Percentiles rank a stretch among this genome's conserved stretches.
phyloP scores from a whole-genome alignment of 2,113 vertebrate species.

The Hymenochirus boettgeri region DNA sequence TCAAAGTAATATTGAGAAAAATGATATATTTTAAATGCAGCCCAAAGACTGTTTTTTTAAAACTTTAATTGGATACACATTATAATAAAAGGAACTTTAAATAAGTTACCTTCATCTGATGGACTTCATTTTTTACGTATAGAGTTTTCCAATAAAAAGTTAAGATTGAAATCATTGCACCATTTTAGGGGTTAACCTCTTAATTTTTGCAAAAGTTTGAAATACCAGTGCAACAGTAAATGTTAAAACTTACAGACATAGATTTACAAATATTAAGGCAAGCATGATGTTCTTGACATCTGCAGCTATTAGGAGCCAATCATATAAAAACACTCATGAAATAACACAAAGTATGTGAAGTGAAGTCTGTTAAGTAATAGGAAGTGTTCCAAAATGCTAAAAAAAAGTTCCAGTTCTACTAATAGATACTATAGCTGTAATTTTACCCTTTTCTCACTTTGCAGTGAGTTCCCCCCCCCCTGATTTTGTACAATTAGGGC shows the following conservation, averaged over 20 bases:
- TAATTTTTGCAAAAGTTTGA: neutral
- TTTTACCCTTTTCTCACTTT: no score
- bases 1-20: conserved; percentile 10
- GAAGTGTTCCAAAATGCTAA: conserved; percentile 15
- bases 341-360: conserved; percentile 14
- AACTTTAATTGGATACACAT: conserved; percentile 28
- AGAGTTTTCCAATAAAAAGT: conserved; percentile 5
- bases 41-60: neutral
- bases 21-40: conserved; percentile 5
- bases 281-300: conserved; percentile 12
- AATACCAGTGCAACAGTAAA: conserved; percentile 2
- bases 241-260: conserved; percentile 16
- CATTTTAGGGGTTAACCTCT: conserved; percentile 8
- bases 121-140: conserved; percentile 13
- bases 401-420: conserved; percentile 5
- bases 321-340: conserved; percentile 35
- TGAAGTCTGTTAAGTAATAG: conserved; percentile 28
- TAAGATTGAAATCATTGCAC: conserved; percentile 1
- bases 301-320: conserved; percentile 37
- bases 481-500: no score
- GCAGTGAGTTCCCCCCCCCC: no score
- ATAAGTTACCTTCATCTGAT: conserved; percentile 30
- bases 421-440: neutral
- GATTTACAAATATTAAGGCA: conserved; percentile 15
- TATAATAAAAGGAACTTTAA: conserved; percentile 15